These are phyloP conservation scores for Gastrophysa polygoni DNA, from an alignment of 2,888 invertebrate genomes.

Conservation along the genomic window DNA sequence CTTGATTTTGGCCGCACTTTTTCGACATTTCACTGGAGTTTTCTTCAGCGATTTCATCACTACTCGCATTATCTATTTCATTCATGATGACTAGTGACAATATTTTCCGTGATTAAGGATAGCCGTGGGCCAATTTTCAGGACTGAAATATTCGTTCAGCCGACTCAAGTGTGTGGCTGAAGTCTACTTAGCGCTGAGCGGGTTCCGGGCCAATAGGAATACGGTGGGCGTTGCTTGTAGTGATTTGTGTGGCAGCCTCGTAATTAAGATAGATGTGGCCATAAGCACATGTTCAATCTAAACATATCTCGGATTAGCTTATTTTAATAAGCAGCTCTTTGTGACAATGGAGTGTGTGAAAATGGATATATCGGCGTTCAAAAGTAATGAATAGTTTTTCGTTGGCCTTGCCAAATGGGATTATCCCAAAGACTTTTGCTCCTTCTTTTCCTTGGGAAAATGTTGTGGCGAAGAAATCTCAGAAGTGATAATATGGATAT, in stretches of 20 bases:
- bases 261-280: conserved; percentile 43
- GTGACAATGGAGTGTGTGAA: conserved; percentile 15
- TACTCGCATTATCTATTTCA: conserved; percentile 6
- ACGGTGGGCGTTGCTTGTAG: conserved; percentile 30
- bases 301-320: conserved; percentile 37
- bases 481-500: too few species aligned
- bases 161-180: conserved; percentile 19
- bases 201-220: conserved; percentile 34
- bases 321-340: conserved; percentile 30
- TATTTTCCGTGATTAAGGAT: neutral
- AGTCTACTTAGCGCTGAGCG: conserved; percentile 28
- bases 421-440: too few species aligned
- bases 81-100: conserved; percentile 13
- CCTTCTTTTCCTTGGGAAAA: too few species aligned
- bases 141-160: conserved; percentile 35
- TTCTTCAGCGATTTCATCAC: neutral
- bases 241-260: conserved; percentile 36
- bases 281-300: conserved; percentile 37
- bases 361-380: neutral
- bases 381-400: neutral
- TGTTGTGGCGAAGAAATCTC: too few species aligned
- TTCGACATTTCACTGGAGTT: conserved; percentile 2
- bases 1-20: conserved; percentile 37
- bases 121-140: conserved; percentile 30
- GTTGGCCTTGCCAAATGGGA: too few species aligned